Percentiles rank a stretch among this genome's conserved stretches.
Evolutionary conservation across 2,113 vertebrate species (phyloP).

Genomic region (Apus apus): DNA sequence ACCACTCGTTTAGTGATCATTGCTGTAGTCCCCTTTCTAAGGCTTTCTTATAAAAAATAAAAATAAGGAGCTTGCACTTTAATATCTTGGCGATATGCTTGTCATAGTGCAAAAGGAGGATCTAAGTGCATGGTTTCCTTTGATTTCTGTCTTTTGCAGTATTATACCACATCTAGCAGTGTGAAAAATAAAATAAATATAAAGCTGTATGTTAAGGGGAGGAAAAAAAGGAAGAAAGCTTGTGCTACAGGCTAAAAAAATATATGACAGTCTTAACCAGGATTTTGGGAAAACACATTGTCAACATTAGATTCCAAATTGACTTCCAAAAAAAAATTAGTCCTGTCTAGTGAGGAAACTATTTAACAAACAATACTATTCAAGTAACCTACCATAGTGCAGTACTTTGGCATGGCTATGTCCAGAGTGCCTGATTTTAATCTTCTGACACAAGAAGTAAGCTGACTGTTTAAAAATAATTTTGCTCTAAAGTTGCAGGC

Average conservation of each 20-base stretch:
- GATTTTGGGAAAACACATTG: not conserved
- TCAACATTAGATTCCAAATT: not conserved
- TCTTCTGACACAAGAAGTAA: not conserved
- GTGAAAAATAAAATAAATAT: constrained; percentile 22
- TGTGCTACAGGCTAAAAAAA: not conserved
- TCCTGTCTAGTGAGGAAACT: not conserved
- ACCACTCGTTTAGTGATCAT: not conserved
- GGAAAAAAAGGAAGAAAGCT: not conserved
- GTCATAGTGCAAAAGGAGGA: constrained; percentile 29
- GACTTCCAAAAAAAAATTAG: not conserved
- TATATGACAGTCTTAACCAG: not conserved
- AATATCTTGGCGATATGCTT: constrained; percentile 9
- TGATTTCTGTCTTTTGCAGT: constrained; percentile 34
- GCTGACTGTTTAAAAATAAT: not conserved
- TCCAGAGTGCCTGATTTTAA: not conserved
- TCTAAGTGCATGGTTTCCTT: constrained; percentile 47
- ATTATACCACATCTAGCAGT: not conserved
- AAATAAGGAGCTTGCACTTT: not conserved
- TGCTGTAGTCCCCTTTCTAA: not conserved
- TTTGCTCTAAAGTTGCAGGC: not conserved
- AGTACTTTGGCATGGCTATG: not conserved
- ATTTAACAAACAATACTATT: rapidly evolving
- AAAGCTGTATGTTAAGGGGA: not conserved
- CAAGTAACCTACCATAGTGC: not conserved
- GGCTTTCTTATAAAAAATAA: not conserved